Percentiles rank a stretch among this genome's conserved stretches.
Evolutionary conservation across 2,113 vertebrate genomes (phyloP).

Genomic region (Larimichthys crocea): DNA sequence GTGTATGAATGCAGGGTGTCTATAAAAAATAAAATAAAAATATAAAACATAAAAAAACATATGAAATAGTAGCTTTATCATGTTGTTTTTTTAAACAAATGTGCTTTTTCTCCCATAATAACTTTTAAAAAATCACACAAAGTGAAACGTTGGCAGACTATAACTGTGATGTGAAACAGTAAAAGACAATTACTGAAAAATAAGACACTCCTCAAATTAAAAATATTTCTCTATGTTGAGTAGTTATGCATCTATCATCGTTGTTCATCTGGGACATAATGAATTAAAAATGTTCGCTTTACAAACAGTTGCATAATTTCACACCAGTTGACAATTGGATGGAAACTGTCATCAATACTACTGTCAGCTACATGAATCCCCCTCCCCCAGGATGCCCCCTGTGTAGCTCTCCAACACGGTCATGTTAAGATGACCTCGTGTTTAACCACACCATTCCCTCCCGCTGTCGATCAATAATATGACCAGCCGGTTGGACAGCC

Average conservation of each 20-base stretch:
- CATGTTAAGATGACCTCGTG: conserved; percentile 51
- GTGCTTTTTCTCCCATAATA: no score
- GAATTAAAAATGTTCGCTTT: not conserved
- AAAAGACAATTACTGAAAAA: not conserved
- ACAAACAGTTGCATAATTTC: not conserved
- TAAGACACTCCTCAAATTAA: not conserved
- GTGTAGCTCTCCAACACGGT: conserved; percentile 9
- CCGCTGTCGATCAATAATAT: conserved; percentile 59
- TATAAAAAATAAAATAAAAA: not conserved
- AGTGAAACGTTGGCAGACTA: no score
- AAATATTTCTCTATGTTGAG: not conserved
- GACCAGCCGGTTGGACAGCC: conserved; percentile 29
- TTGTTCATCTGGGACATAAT: not conserved
- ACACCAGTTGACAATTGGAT: not conserved
- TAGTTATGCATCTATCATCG: no score
- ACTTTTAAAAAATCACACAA: no score
- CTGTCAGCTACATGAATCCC: not conserved
- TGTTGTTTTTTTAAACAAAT: no score
- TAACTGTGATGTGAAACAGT: no score
- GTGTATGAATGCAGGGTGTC: not conserved
- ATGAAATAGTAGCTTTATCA: no score
- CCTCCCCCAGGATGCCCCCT: not conserved
- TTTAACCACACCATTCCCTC: conserved; percentile 63
- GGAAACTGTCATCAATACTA: not conserved
- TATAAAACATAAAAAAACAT: not conserved